Conservation (phyloP, 2,113 vertebrate species). For the Martes martes region DNA sequence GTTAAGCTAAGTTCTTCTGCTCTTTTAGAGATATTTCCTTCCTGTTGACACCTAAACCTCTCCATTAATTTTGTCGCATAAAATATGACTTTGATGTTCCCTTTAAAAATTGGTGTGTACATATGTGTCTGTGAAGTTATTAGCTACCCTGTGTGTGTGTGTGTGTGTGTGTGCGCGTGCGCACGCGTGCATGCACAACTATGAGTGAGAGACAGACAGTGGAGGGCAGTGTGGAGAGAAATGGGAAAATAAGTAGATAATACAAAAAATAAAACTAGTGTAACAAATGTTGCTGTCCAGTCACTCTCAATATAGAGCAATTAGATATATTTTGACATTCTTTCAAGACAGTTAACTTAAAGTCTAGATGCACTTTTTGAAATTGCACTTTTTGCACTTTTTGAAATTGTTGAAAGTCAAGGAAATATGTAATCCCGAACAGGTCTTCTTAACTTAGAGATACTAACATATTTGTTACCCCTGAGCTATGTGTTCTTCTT, state of each 20-base stretch:
- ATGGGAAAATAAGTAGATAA: not conserved
- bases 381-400: not conserved
- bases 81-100: not conserved
- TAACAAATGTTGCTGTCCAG: not conserved
- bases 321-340: not conserved
- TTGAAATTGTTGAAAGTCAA: not conserved
- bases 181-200: too few relatives aligned
- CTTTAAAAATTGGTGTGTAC: not conserved
- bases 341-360: not conserved
- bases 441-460: not conserved
- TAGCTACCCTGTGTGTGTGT: not conserved
- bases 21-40: not conserved
- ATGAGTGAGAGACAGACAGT: not conserved
- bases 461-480: not conserved
- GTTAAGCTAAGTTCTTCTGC: not conserved
- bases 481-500: not conserved
- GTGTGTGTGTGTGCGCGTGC: not conserved
- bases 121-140: not conserved
- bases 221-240: not conserved
- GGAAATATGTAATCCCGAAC: not conserved
- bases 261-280: not conserved
- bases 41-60: not conserved
- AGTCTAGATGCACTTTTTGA: not conserved
- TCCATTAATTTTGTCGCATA: not conserved
- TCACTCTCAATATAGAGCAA: not conserved